Evolutionary conservation across 1,140 invertebrate genomes (phyloP).

Genomic region (Heliconius hewitsoni): DNA sequence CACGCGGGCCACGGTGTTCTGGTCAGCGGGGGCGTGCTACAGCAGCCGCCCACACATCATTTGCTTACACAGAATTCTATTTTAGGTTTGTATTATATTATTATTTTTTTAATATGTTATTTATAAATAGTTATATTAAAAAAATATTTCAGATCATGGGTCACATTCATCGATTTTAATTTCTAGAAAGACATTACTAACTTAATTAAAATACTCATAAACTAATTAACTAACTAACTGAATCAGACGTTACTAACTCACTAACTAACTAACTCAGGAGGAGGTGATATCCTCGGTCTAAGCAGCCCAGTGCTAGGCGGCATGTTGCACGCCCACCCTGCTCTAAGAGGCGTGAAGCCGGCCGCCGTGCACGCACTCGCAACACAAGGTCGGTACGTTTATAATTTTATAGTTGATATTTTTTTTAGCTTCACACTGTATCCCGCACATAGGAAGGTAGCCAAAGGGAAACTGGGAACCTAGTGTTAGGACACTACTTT

Average conservation of each 20-base stretch:
- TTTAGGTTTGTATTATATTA: slow-evolving; percentile 60
- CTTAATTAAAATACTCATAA: too few species aligned
- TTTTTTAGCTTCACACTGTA: neutral
- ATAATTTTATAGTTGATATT: neutral
- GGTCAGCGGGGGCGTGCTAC: slow-evolving; percentile 61
- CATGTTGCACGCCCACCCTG: slow-evolving; percentile 82
- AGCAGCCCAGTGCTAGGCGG: slow-evolving; percentile 67
- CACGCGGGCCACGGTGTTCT: slow-evolving; percentile 61
- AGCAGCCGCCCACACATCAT: slow-evolving; percentile 65
- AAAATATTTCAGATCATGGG: too few species aligned
- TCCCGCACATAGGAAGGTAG: too few species aligned
- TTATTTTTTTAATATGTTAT: neutral
- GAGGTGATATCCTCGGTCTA: slow-evolving; percentile 68
- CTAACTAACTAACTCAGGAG: slow-evolving; percentile 70
- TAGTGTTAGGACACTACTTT: too few species aligned
- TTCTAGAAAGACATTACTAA: neutral
- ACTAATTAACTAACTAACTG: neutral
- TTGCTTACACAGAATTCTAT: slow-evolving; percentile 73
- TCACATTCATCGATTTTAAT: too few species aligned
- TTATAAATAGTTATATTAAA: neutral
- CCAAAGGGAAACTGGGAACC: too few species aligned
- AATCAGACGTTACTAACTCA: slow-evolving; percentile 3
- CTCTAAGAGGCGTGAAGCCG: slow-evolving; percentile 82
- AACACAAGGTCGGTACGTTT: slow-evolving; percentile 81
- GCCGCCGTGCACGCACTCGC: slow-evolving; percentile 74